Evolutionary conservation across 2,797 vertebrate genomes (phyloP).

Genomic region (Alosa sapidissima): DNA sequence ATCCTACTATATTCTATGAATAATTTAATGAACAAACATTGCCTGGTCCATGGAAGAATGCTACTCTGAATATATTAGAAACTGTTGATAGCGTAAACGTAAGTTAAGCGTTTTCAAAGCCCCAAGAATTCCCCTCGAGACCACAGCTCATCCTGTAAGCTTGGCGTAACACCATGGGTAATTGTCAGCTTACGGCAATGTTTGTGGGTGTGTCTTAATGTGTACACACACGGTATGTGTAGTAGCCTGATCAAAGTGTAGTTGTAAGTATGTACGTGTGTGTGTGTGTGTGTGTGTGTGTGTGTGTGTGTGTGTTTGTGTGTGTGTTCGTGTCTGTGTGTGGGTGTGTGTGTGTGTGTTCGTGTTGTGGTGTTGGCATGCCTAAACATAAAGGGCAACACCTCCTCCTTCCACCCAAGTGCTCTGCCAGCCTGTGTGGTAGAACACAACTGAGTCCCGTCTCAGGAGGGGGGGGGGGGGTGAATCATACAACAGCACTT

Average conservation of each 20-base stretch:
- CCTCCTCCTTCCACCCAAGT: slow-evolving; percentile 6
- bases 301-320: slow-evolving; percentile 32
- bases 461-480: slow-evolving; percentile 50
- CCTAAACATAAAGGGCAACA: slow-evolving; percentile 1
- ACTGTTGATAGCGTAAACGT: not conserved
- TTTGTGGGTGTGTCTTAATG: not conserved
- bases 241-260: not conserved
- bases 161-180: not conserved
- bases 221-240: not conserved
- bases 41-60: not conserved
- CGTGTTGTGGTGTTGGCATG: not conserved
- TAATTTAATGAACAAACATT: not conserved
- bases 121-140: not conserved
- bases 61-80: not conserved
- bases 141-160: not conserved
- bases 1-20: not conserved
- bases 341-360: slow-evolving; percentile 30
- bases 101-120: not conserved
- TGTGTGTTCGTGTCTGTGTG: slow-evolving; percentile 27
- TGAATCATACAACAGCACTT: slow-evolving; percentile 69
- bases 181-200: not conserved
- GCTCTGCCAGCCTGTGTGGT: slow-evolving; percentile 46
- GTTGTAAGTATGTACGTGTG: not conserved
- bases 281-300: not conserved
- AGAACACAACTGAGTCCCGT: slow-evolving; percentile 47